Percentiles rank a stretch among this genome's conserved stretches.
Conservation (phyloP, 2,888 invertebrate species). For the Cyclophora punctaria region DNA sequence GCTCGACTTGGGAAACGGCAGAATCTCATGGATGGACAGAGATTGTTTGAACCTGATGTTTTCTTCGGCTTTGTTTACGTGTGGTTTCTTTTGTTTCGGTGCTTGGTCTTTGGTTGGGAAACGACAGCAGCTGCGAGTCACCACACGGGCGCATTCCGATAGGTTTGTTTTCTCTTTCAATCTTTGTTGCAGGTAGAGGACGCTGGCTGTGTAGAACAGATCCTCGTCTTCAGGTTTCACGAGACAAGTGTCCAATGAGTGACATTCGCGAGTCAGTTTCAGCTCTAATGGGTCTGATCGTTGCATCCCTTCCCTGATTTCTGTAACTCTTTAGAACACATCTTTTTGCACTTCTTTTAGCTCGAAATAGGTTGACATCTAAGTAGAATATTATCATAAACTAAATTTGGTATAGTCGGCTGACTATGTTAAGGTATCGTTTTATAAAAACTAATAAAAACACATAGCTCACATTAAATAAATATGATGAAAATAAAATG, state of each 20-base stretch:
- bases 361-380: too few relatives aligned
- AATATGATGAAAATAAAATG: too few relatives aligned
- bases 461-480: too few relatives aligned
- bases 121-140: slow-evolving; percentile 43
- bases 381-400: too few relatives aligned
- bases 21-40: slow-evolving; percentile 53
- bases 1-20: slow-evolving; percentile 55
- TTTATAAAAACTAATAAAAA: too few relatives aligned
- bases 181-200: slow-evolving; percentile 51
- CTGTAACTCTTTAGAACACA: slow-evolving; percentile 25
- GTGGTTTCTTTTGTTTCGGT: too few relatives aligned
- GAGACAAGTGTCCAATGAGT: slow-evolving; percentile 22
- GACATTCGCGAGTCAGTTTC: slow-evolving; percentile 13
- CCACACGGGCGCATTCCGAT: slow-evolving; percentile 14
- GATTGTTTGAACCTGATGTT: slow-evolving; percentile 16
- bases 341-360: slow-evolving; percentile 12
- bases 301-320: slow-evolving; percentile 40
- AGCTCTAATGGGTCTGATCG: slow-evolving; percentile 20
- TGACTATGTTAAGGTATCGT: too few relatives aligned
- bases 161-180: slow-evolving; percentile 39
- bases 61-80: too few relatives aligned
- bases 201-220: slow-evolving; percentile 54
- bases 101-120: slow-evolving; percentile 11
- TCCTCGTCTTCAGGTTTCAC: slow-evolving; percentile 40
- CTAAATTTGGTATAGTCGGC: too few relatives aligned